Evolutionary conservation across 2,888 invertebrate species (phyloP).

Genomic region (Lumbricus terrestris): DNA sequence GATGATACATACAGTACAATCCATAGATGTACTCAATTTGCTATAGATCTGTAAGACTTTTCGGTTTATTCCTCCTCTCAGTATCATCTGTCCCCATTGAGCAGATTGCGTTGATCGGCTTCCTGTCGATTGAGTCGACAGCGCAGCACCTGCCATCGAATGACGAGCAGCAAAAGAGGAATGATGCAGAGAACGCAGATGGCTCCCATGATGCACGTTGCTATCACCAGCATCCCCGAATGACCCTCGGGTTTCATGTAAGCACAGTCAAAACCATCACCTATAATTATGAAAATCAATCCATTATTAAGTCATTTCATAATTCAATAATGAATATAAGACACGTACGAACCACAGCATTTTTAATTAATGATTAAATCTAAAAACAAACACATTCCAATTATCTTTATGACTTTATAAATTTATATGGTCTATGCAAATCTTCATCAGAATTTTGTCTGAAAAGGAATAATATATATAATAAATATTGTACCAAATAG

Average conservation of each 20-base stretch:
- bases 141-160: conserved; percentile 42
- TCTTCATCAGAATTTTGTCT: neutral
- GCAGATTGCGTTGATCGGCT: neutral
- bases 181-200: conserved; percentile 47
- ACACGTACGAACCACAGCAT: neutral
- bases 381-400: too few species aligned
- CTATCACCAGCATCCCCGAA: conserved; percentile 43
- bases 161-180: conserved; percentile 45
- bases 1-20: neutral
- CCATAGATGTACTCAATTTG: neutral
- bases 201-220: conserved; percentile 52
- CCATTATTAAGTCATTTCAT: neutral
- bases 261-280: conserved; percentile 46
- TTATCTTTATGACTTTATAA: neutral
- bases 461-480: neutral
- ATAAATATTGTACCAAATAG: neutral
- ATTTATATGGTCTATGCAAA: neutral
- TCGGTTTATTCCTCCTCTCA: neutral
- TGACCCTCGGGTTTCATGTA: conserved; percentile 42
- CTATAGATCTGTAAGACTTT: neutral
- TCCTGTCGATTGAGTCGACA: neutral
- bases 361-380: too few species aligned
- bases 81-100: neutral
- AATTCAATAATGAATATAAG: neutral
- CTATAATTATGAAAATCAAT: conserved; percentile 42